Base-by-base conservation (phyloP, 2,888 invertebrate species). In the Drosophila prostipennis region DNA sequence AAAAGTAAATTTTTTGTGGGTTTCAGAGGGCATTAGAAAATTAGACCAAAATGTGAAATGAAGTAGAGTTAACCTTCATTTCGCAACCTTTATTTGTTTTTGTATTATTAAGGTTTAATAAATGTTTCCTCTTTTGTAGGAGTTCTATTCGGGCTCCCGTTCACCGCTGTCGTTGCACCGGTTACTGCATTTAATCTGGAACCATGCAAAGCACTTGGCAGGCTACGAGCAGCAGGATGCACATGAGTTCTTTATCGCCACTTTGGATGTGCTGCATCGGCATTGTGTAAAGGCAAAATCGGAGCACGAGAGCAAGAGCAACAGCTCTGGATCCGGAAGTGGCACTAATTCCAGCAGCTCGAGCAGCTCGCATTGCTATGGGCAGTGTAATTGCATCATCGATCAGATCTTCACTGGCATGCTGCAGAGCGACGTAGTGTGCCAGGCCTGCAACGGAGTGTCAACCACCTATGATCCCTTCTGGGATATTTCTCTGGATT, bases 191-290 rank as follows among this genome's bases (percentile, higher is more conserved):
- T 93, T 98, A 89, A 98, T 98, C 88, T 99, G 98, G 98, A 98
- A 97, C n/a, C 97, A 98, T 92, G 98, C 98, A 46, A 95, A 96
- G 59, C 97, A 98, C 91, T 94, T 99, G 82, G 98, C 98, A 32
- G 98, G 98, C 54, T 98, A 98, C 91, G 97, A 98, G 91, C 99
- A 99, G 91, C 99, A 99, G 92, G 99, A 99, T 92, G 99, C 99
- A 26, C 99, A 99, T 90, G 99, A 99, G 93, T 99, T 99, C 93
- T 98, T 99, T 91, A 98, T 99, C 77, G 98, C 98, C 39, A 97
- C 98, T 0, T 93, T 99, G 51, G 97, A 98, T 90, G 96, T 98
- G 10, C 93, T 99, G 69, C 99, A 99, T 91, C 94, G 96, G 91
- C 96, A 97, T 89, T 96, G 94, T 90, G 94, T 93, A 61, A 93